A percentile compares a stretch with the other conserved stretches of the same genome.
phyloP scores from a whole-genome alignment of 2,888 invertebrate genomes.

The Nephrotoma guestfalica region DNA sequence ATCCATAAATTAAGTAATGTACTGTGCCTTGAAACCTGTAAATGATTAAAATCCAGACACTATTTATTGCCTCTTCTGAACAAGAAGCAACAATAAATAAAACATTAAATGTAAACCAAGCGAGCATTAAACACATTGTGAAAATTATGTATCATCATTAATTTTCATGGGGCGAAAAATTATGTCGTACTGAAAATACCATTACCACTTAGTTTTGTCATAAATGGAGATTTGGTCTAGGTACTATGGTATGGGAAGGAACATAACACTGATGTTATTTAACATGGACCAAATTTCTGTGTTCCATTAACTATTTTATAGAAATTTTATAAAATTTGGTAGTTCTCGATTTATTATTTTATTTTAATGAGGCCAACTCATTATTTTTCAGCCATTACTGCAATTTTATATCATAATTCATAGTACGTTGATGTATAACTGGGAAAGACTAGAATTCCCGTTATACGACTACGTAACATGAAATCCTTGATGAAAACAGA shows the following conservation, averaged over 20 bases:
- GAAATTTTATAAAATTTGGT: background rate
- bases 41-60: background rate
- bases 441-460: background rate
- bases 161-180: background rate
- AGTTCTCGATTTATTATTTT: background rate
- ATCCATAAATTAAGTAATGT: no score
- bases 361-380: background rate
- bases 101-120: background rate
- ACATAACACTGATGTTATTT: no score
- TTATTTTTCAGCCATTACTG: background rate
- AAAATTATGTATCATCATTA: background rate
- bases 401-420: background rate
- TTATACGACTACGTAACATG: no score
- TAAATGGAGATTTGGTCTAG: background rate
- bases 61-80: background rate
- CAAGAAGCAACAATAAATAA: no score
- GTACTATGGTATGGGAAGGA: no score
- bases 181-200: background rate
- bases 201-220: background rate
- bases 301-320: no score
- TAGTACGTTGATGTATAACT: no score
- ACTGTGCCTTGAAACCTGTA: background rate
- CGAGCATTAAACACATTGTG: background rate
- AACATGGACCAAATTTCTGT: no score
- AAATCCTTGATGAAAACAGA: no score